phyloP scores from a whole-genome alignment of 2,888 invertebrate species.

The Apamea anceps region DNA sequence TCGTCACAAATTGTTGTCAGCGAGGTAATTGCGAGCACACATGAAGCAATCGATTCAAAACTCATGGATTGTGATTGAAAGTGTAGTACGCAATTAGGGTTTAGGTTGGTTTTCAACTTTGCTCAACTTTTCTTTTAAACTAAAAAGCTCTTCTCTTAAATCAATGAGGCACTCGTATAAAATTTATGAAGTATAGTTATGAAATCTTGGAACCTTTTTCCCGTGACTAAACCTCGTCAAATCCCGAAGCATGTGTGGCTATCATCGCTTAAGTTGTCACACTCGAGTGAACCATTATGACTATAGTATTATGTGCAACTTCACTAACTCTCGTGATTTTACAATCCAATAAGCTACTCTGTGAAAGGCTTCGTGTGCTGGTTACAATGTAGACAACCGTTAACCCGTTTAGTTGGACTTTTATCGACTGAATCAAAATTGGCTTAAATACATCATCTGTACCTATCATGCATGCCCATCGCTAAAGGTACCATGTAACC shows the following conservation, averaged over 20 bases:
- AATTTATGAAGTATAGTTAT: neutral
- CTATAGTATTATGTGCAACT: constrained; percentile 14
- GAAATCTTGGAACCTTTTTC: neutral
- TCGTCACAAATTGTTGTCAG: neutral
- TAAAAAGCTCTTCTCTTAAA: too few species aligned
- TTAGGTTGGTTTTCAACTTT: neutral
- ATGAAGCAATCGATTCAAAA: neutral
- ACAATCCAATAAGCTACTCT: constrained; percentile 54
- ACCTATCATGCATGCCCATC: neutral
- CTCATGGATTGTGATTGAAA: neutral
- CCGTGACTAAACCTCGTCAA: neutral
- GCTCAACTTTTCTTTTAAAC: neutral
- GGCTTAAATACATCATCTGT: neutral
- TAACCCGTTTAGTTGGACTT: constrained; percentile 42
- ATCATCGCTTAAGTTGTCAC: constrained; percentile 16
- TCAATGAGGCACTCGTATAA: neutral
- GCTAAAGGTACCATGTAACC: neutral
- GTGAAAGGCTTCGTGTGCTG: constrained; percentile 40
- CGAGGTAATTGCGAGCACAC: neutral
- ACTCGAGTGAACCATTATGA: constrained; percentile 12
- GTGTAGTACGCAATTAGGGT: too few species aligned
- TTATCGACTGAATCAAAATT: constrained; percentile 28
- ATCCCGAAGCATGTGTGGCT: neutral
- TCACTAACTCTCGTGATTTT: constrained; percentile 40
- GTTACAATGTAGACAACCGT: constrained; percentile 25